Percentiles rank a stretch among this genome's conserved stretches.
Conservation (phyloP, 2,888 invertebrate genomes). For the Netelia fuscicornis region DNA sequence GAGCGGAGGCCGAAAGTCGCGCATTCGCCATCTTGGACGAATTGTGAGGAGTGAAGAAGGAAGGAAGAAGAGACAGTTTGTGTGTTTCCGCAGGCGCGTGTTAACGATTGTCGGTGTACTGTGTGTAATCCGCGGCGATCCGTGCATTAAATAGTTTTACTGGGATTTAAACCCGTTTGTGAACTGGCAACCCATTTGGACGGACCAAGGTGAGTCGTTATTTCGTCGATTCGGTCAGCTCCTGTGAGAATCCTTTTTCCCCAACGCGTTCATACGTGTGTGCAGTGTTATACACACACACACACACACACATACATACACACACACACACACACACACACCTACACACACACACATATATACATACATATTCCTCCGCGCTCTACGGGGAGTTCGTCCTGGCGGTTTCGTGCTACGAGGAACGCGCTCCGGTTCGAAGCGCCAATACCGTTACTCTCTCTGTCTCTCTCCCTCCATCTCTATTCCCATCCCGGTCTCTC, state of each 20-base stretch:
- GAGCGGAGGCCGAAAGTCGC: constrained; percentile 80
- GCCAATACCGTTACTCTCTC: constrained; percentile 66
- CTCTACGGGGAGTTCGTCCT: constrained; percentile 59
- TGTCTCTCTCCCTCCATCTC: constrained; percentile 54
- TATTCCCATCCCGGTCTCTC: constrained; percentile 25
- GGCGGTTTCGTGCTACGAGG: constrained; percentile 54
- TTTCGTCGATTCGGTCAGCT: constrained; percentile 84
- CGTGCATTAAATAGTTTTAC: constrained; percentile 82
- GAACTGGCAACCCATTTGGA: constrained; percentile 90
- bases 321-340: neutral
- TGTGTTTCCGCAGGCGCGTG: constrained; percentile 70
- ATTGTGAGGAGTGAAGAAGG: constrained; percentile 78
- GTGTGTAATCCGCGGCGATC: constrained; percentile 83
- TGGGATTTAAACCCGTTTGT: constrained; percentile 86
- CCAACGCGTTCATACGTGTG: constrained; percentile 15
- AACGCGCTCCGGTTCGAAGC: constrained; percentile 43
- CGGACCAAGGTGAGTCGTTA: constrained; percentile 91
- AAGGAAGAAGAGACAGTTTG: constrained; percentile 75
- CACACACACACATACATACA: neutral
- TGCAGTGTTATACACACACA: neutral
- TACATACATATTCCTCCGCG: neutral
- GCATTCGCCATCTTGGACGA: constrained; percentile 86
- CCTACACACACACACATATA: neutral
- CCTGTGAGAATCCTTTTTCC: constrained; percentile 85
- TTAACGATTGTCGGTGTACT: constrained; percentile 45